Evolutionary conservation across 2,888 invertebrate genomes (phyloP).

Genomic region (Heteromurus nitidus): DNA sequence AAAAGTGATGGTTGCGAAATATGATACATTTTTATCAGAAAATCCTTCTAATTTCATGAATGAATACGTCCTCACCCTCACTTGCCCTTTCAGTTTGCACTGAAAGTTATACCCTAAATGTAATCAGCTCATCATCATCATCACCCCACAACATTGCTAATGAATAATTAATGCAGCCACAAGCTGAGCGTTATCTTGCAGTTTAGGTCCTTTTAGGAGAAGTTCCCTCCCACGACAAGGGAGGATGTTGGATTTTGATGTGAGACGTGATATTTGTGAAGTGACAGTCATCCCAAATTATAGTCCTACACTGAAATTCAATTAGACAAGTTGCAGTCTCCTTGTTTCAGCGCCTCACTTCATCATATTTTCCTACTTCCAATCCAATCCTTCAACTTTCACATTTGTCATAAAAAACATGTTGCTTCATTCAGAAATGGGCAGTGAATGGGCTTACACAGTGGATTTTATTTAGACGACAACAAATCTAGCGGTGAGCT

Average conservation of each 20-base stretch:
- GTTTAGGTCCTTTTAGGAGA: not conserved
- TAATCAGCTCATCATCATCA: not conserved
- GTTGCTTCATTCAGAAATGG: not conserved
- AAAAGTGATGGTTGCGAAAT: too few relatives aligned
- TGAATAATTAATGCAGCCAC: slow-evolving; percentile 18
- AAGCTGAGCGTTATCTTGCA: not conserved
- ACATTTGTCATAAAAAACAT: too few relatives aligned
- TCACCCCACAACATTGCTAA: not conserved
- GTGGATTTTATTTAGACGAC: not conserved
- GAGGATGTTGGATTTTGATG: not conserved
- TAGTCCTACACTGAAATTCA: slow-evolving; percentile 36
- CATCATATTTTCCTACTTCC: too few relatives aligned
- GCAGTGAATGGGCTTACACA: not conserved
- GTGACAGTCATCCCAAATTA: slow-evolving; percentile 11
- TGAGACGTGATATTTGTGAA: not conserved
- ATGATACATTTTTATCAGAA: too few relatives aligned
- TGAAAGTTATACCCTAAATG: not conserved
- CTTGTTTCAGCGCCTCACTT: not conserved
- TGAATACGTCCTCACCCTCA: not conserved
- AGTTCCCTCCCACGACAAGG: not conserved
- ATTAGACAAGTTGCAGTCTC: not conserved
- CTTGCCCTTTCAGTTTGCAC: too few relatives aligned
- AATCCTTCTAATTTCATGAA: slow-evolving; percentile 1
- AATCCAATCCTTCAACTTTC: too few relatives aligned
- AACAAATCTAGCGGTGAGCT: too few relatives aligned